Percentiles rank a stretch among this genome's conserved stretches.
Evolutionary conservation across 92 coral and sea anemone species (phyloP).

Genomic region (Porites cylindrica): DNA sequence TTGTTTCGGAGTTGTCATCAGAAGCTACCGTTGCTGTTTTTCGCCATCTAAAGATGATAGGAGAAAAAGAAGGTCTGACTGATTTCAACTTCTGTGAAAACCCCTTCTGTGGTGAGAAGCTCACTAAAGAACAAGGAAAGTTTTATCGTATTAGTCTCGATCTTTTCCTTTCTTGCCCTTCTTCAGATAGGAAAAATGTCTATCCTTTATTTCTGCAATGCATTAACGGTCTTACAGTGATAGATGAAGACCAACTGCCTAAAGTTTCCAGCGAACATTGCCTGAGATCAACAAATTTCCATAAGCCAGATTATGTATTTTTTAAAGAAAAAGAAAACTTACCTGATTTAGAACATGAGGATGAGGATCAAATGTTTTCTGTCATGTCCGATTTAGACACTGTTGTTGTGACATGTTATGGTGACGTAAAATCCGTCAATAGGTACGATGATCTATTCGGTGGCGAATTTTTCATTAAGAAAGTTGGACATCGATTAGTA

Average conservation of each 20-base stretch:
- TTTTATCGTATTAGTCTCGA: background rate
- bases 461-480: background rate
- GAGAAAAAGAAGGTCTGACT: constrained; percentile 20
- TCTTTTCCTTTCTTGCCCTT: background rate
- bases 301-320: background rate
- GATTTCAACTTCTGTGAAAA: background rate
- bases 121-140: background rate
- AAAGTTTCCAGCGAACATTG: background rate
- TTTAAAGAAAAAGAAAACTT: background rate
- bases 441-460: too few species aligned
- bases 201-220: background rate
- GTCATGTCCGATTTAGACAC: background rate
- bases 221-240: background rate
- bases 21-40: background rate
- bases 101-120: background rate
- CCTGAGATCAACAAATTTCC: background rate
- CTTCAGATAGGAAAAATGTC: constrained; percentile 2
- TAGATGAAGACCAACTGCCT: background rate
- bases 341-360: rapidly evolving
- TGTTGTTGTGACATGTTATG: background rate
- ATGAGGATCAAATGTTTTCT: background rate
- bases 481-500: background rate
- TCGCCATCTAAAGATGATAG: background rate
- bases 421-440: background rate
- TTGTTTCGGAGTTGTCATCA: background rate